Evolutionary conservation across 2,888 invertebrate species (phyloP).

Genomic region (Beris morrisii): DNA sequence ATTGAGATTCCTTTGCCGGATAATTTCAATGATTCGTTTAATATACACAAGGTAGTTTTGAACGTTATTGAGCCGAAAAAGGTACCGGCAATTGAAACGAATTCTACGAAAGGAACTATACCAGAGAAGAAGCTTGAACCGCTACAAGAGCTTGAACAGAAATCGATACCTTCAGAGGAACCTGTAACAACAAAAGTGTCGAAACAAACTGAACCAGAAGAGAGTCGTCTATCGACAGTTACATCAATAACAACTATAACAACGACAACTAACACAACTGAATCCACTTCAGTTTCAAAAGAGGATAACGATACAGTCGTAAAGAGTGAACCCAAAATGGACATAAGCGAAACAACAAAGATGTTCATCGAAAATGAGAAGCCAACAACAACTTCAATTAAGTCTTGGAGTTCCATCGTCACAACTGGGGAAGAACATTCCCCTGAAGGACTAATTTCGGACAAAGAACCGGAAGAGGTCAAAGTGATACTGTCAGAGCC

Average conservation of each 20-base stretch:
- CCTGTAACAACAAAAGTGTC: background rate
- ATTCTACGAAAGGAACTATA: too few relatives aligned
- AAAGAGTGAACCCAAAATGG: background rate
- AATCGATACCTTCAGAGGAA: background rate
- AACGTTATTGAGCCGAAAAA: background rate
- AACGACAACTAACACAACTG: background rate
- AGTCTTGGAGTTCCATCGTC: too few relatives aligned
- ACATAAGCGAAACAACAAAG: background rate
- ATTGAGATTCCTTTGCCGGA: slow-evolving; percentile 14
- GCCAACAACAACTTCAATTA: too few relatives aligned
- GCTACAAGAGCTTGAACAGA: background rate
- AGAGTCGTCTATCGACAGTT: background rate
- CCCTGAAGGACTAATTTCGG: too few relatives aligned
- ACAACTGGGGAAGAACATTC: too few relatives aligned
- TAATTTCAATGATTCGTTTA: background rate
- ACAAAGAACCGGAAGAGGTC: too few relatives aligned
- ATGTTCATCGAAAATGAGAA: too few relatives aligned
- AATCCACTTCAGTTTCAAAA: too few relatives aligned
- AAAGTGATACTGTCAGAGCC: too few relatives aligned
- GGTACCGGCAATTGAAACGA: background rate
- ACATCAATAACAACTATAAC: background rate
- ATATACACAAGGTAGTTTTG: slow-evolving; percentile 2
- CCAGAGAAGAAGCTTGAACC: background rate
- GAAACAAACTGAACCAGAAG: too few relatives aligned
- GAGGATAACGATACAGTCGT: too few relatives aligned